These are phyloP conservation scores for Hydriomena furcata DNA, from an alignment of 2,888 invertebrate genomes.

Conservation along the genomic window DNA sequence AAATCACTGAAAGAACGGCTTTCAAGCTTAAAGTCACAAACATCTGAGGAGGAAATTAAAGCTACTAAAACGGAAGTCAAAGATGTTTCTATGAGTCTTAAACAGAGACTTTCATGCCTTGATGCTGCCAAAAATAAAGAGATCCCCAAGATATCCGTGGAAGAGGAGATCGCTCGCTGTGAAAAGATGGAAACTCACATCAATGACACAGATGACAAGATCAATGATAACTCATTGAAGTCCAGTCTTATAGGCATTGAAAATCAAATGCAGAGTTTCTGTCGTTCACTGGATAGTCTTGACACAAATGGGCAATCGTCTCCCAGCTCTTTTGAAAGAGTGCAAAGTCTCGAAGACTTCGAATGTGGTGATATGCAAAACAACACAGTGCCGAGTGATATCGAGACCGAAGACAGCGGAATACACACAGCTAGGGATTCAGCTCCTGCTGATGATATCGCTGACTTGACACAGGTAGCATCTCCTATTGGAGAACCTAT, in stretches of 20 bases:
- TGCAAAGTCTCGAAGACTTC: slow-evolving; percentile 86
- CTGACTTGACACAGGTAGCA: slow-evolving; percentile 81
- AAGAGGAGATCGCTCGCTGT: slow-evolving; percentile 56
- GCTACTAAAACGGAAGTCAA: slow-evolving; percentile 68
- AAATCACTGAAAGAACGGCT: slow-evolving; percentile 78
- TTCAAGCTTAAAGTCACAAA: slow-evolving; percentile 73
- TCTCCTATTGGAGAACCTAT: slow-evolving; percentile 75
- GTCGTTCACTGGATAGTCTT: slow-evolving; percentile 86
- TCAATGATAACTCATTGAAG: slow-evolving; percentile 63
- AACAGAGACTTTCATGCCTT: slow-evolving; percentile 78
- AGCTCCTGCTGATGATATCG: slow-evolving; percentile 89
- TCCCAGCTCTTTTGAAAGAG: slow-evolving; percentile 84
- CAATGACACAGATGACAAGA: slow-evolving; percentile 53
- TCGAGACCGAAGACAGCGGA: slow-evolving; percentile 90
- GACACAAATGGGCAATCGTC: slow-evolving; percentile 83
- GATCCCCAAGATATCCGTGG: slow-evolving; percentile 70
- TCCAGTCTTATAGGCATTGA: slow-evolving; percentile 71
- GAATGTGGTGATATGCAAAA: slow-evolving; percentile 85
- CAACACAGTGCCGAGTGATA: slow-evolving; percentile 83
- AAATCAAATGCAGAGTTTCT: slow-evolving; percentile 84
- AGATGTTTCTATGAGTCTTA: slow-evolving; percentile 78
- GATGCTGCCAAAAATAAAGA: slow-evolving; percentile 80
- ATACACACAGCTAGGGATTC: slow-evolving; percentile 92
- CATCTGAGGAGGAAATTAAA: slow-evolving; percentile 70
- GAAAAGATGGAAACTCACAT: slow-evolving; percentile 56